Evolutionary conservation across 2,888 invertebrate genomes (phyloP).

Genomic region (Lepidocyrtinus sp.): DNA sequence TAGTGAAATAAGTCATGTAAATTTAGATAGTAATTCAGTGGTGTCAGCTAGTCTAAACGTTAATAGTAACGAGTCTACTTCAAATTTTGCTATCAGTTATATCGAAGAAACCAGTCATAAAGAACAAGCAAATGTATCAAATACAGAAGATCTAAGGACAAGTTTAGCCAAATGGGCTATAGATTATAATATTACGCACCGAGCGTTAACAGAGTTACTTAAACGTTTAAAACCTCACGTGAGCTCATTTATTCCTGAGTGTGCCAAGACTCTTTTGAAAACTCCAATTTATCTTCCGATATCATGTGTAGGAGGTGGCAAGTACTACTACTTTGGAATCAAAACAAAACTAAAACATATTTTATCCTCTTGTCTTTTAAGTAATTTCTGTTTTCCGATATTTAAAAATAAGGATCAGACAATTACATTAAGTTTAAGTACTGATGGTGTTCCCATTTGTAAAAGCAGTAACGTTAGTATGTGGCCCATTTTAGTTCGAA

Average conservation of each 20-base stretch:
- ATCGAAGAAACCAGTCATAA: too few species aligned
- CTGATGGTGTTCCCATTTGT: slow-evolving; percentile 45
- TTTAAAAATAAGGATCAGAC: not conserved
- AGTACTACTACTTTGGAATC: slow-evolving; percentile 44
- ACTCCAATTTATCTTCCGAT: slow-evolving; percentile 3
- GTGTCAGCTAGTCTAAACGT: too few species aligned
- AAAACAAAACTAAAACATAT: not conserved
- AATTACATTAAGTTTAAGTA: slow-evolving; percentile 25
- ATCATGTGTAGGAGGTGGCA: not conserved
- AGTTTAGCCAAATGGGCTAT: not conserved
- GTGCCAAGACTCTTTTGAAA: slow-evolving; percentile 34
- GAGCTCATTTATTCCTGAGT: not conserved
- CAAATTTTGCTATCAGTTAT: too few species aligned
- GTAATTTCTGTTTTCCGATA: slow-evolving; percentile 1
- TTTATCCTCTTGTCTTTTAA: too few species aligned
- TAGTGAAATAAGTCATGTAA: too few species aligned
- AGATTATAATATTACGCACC: not conserved
- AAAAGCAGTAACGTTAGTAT: slow-evolving; percentile 33
- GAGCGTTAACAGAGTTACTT: not conserved
- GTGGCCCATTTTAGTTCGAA: slow-evolving; percentile 39
- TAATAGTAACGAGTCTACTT: too few species aligned
- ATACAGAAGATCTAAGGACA: too few species aligned
- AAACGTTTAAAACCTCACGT: not conserved
- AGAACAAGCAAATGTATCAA: too few species aligned
- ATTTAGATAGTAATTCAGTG: too few species aligned